phyloP scores from a whole-genome alignment of 2,888 invertebrate species.

The Hofmannophila pseudospretella region DNA sequence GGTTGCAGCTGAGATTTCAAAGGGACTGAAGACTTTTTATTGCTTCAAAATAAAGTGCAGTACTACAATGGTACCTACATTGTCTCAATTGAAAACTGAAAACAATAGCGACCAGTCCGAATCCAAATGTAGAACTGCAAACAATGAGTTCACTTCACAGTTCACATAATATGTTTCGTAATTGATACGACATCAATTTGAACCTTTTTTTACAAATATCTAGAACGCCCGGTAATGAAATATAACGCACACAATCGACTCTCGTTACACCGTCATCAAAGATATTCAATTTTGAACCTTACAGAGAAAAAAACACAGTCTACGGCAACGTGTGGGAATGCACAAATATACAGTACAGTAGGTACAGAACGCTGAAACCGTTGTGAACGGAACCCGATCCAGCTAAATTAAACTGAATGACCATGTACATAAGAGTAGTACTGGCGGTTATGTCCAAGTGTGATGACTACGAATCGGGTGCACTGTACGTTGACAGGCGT shows the following conservation, averaged over 20 bases:
- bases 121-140: not conserved
- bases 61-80: no score
- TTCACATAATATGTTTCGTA: conserved; percentile 14
- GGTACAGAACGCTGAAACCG: no score
- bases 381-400: not conserved
- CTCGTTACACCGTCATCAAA: no score
- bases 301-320: not conserved
- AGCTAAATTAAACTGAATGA: not conserved
- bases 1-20: no score
- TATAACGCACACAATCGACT: not conserved
- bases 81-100: no score
- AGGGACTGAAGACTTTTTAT: no score
- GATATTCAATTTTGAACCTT: not conserved
- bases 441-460: no score
- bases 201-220: conserved; percentile 13
- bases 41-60: no score
- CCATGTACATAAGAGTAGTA: not conserved
- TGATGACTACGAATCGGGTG: not conserved
- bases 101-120: not conserved
- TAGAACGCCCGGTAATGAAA: not conserved
- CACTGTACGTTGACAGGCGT: conserved; percentile 21
- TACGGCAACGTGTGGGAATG: conserved; percentile 4
- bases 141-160: not conserved
- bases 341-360: no score
- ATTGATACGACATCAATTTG: conserved; percentile 13